Base-by-base conservation (phyloP, 2,113 vertebrate species). In the Paralichthys olivaceus region DNA sequence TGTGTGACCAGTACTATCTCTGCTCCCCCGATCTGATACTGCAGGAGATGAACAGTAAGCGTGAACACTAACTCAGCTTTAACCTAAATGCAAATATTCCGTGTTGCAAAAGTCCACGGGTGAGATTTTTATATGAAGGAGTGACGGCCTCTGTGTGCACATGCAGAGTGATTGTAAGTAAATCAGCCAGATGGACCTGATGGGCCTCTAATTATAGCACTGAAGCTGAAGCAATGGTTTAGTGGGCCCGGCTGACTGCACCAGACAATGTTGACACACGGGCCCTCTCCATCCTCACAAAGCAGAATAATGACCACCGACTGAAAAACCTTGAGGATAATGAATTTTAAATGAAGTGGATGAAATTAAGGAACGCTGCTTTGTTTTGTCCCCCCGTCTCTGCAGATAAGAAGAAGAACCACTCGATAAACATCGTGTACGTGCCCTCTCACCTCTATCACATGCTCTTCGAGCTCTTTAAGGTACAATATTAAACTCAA, bases 391-490 rank as follows among this genome's bases (percentile, higher is more conserved):
- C 17, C 29, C 40, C 37, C 25, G 9, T 37, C 51, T 22, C 2
- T 15, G 5, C 93, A 98, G 97, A 90, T 1, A 90, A 94, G 81
- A 92, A 85, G 26, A 59, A 87, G 25, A 91, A 83, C 45, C 94
- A 94, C 75, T 92, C 95, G 0, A 93, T 96, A 29, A 94, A 89
- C 91, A 98, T 99, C 32, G 97, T 97, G 12, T 98, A 98, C 7
- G 96, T 98, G 26, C 97, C 97, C 17, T 99, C 97, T 19, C 97
- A 99, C 76, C 95, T 99, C 29, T 98, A 99, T 83, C 97, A 99
- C 93, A 97, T 98, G 95, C 95, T 98, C 73, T 99, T 99, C 37
- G 97, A 99, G 89, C 96, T 99, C 89, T 98, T 98, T 76, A 99
- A 99, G 96, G 97, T 97, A 90, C 7, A 12, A 22, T 0, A 1